Evolutionary conservation across 2,888 invertebrate species (phyloP).

Genomic region (Adelphocoris suturalis): DNA sequence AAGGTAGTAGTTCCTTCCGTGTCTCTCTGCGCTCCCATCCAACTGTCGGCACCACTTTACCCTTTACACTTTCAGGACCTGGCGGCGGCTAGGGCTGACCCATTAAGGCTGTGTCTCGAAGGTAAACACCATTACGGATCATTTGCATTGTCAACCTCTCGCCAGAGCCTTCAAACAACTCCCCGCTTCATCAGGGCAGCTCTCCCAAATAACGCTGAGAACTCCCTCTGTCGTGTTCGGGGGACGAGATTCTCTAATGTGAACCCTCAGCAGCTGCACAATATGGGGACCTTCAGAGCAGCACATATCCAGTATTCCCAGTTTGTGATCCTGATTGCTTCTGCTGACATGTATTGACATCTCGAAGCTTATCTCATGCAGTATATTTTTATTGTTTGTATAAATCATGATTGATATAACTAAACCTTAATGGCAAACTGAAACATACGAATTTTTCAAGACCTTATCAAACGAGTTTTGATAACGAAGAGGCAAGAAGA

Average conservation of each 20-base stretch:
- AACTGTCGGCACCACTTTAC: constrained; percentile 17
- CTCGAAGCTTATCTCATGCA: too few relatives aligned
- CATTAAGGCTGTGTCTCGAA: constrained; percentile 60
- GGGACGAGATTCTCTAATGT: constrained; percentile 13
- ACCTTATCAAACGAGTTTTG: too few relatives aligned
- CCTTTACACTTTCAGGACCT: constrained; percentile 28
- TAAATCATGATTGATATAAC: too few relatives aligned
- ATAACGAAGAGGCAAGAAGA: too few relatives aligned
- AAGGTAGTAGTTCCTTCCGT: constrained; percentile 5
- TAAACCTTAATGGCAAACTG: too few relatives aligned
- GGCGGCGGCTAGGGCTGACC: constrained; percentile 56
- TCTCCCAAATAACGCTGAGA: constrained; percentile 7
- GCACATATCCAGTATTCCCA: too few relatives aligned
- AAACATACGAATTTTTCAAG: too few relatives aligned
- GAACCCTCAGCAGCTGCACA: background rate
- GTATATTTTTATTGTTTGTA: too few relatives aligned
- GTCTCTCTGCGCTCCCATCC: background rate
- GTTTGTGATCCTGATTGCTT: too few relatives aligned
- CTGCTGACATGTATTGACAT: too few relatives aligned
- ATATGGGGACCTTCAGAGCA: background rate
- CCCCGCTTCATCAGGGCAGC: background rate
- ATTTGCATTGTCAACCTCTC: constrained; percentile 66
- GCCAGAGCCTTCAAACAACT: constrained; percentile 50
- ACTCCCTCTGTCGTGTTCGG: background rate
- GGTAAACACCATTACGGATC: constrained; percentile 69